phyloP scores from a whole-genome alignment of 2,113 vertebrate genomes.

The Pithys albifrons region DNA sequence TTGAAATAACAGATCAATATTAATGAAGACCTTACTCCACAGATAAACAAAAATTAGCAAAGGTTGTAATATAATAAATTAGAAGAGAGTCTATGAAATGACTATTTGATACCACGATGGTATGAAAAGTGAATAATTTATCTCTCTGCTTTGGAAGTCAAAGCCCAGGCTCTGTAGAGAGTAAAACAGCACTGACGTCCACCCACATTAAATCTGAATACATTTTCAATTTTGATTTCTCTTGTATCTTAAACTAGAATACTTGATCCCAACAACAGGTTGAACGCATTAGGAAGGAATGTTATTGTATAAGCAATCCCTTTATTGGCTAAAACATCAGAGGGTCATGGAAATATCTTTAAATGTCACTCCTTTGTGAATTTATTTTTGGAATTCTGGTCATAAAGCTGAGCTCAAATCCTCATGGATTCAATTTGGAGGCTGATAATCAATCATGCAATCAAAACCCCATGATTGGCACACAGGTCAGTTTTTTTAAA shows the following conservation, averaged over 20 bases:
- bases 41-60: background rate
- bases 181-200: background rate
- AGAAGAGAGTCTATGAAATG: background rate
- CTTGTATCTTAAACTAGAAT: slow-evolving; percentile 32
- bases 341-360: slow-evolving; percentile 33
- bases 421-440: slow-evolving; percentile 3
- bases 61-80: slow-evolving; percentile 11
- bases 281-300: slow-evolving; percentile 54
- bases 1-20: background rate
- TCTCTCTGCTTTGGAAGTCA: slow-evolving; percentile 25
- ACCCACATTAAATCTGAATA: slow-evolving; percentile 6
- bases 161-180: background rate
- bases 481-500: background rate
- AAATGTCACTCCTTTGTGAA: slow-evolving; percentile 25
- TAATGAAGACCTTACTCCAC: slow-evolving; percentile 12
- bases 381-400: slow-evolving; percentile 41
- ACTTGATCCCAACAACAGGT: slow-evolving; percentile 53
- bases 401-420: background rate
- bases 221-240: slow-evolving; percentile 43
- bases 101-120: background rate
- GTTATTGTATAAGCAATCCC: slow-evolving; percentile 38
- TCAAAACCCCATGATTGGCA: background rate
- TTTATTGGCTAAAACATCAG: slow-evolving; percentile 52
- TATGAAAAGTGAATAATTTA: slow-evolving; percentile 51
- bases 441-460: slow-evolving; percentile 38